Base-by-base conservation (phyloP, 2,888 invertebrate species). In the Incurvaria masculella region DNA sequence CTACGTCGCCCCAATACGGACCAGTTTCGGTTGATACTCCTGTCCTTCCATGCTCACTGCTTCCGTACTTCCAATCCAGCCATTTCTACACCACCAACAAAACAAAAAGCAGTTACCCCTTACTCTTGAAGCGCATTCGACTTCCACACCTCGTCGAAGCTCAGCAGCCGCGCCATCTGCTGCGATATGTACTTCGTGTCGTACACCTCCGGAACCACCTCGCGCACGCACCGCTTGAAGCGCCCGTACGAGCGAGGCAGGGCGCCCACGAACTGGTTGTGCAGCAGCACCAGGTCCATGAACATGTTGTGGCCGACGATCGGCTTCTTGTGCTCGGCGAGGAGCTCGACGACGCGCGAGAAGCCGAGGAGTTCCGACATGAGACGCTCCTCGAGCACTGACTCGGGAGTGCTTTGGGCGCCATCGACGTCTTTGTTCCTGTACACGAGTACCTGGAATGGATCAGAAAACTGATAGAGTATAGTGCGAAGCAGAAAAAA, bases 271-370 rank as follows among this genome's bases (percentile, higher is more conserved):
- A 91, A 91, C 61, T 87, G 86, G 57, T 86, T 84, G 59, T 87
- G 84, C 48, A 90, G 65, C 20, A 90, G 73, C 56, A 91, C 62
- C 1, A 86, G 66, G 64, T 92, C 92, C 52, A 87, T 66, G 47
- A 88, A 75, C 51, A 85, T 63, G 64, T 93, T 93, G 63, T 92
- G 92, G 0, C 89, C 90, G 20, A 91, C 69, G 19, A 92, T 68
- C 2, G 90, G 90, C 69, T 88, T 90, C 53, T 82, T 78, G 5
- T 79, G 63, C 2, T 67, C 60, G 23, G 68, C 68, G n/a, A 91
- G 62, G 1, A 86, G 61, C 16, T 81, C 64, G 50, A 89, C 85
- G 11, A 91, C 68, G 59, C 79, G 79, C 1, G 87, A 82, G 60
- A 91, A 89, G 5, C 91, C 90, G 45, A 81, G 59, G 45, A 85